A percentile compares a stretch with the other conserved stretches of the same genome.
These are phyloP conservation scores for Eugnorisma glareosa DNA, from an alignment of 2,888 invertebrate genomes.

Conservation along the genomic window DNA sequence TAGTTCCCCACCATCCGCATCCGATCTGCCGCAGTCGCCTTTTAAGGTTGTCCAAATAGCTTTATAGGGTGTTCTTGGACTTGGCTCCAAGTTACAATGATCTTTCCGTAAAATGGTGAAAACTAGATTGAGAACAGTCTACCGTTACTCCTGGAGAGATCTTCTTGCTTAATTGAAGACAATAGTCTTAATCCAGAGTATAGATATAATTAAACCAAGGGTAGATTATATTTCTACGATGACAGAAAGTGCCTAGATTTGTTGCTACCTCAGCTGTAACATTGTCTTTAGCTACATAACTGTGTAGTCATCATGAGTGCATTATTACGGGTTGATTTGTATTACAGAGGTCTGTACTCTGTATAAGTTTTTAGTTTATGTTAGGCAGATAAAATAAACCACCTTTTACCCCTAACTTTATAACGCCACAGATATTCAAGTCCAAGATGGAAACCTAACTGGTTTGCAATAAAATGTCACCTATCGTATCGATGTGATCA, in stretches of 20 bases:
- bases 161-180: neutral
- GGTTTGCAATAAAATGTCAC: constrained; percentile 62
- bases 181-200: too few relatives aligned
- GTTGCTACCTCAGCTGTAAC: too few relatives aligned
- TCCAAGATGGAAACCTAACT: constrained; percentile 59
- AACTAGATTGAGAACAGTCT: neutral
- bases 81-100: neutral
- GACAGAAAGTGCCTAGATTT: constrained; percentile 6
- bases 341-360: neutral
- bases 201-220: too few relatives aligned
- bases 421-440: neutral
- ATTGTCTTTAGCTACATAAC: neutral
- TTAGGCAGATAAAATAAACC: neutral
- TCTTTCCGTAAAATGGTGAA: neutral
- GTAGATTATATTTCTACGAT: neutral
- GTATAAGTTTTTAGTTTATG: neutral
- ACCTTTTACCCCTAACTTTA: neutral
- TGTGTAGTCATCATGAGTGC: too few relatives aligned
- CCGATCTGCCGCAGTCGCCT: neutral
- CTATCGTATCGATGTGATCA: constrained; percentile 33
- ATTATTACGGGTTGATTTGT: neutral
- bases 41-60: neutral
- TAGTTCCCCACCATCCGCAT: too few relatives aligned
- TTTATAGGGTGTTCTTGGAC: neutral
- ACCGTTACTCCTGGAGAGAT: neutral